phyloP scores from a whole-genome alignment of 2,797 vertebrate species.

The Chiloscyllium punctatum region DNA sequence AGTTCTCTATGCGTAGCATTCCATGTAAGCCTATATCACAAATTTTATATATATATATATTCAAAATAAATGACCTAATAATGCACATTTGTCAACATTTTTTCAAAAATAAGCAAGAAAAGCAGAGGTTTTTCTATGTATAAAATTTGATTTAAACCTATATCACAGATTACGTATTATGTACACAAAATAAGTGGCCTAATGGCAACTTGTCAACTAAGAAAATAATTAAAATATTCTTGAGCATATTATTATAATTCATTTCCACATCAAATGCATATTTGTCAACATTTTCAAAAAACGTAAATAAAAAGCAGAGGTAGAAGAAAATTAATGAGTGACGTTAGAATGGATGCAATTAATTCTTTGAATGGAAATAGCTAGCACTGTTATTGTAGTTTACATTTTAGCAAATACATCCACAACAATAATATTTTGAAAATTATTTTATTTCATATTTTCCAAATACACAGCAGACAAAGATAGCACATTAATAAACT shows the following conservation, averaged over 20 bases:
- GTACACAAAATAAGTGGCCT: neutral
- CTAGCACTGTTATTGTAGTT: neutral
- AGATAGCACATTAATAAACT: neutral
- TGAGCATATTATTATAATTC: no score
- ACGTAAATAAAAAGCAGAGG: neutral
- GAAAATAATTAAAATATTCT: no score
- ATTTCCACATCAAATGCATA: no score
- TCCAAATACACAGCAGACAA: neutral
- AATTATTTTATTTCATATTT: neutral
- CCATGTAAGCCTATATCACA: neutral
- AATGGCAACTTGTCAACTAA: no score
- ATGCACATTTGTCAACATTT: neutral
- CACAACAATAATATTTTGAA: neutral
- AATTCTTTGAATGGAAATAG: neutral
- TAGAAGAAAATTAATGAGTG: neutral
- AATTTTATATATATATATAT: neutral
- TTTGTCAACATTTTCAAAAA: neutral
- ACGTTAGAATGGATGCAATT: neutral
- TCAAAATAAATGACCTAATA: neutral
- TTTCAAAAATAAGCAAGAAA: neutral
- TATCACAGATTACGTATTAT: neutral
- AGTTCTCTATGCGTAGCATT: neutral
- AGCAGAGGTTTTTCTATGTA: no score
- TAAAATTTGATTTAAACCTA: no score
- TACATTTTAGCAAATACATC: neutral